Base-by-base conservation (phyloP, 2,797 vertebrate species). In the Notolabrus celidotus region DNA sequence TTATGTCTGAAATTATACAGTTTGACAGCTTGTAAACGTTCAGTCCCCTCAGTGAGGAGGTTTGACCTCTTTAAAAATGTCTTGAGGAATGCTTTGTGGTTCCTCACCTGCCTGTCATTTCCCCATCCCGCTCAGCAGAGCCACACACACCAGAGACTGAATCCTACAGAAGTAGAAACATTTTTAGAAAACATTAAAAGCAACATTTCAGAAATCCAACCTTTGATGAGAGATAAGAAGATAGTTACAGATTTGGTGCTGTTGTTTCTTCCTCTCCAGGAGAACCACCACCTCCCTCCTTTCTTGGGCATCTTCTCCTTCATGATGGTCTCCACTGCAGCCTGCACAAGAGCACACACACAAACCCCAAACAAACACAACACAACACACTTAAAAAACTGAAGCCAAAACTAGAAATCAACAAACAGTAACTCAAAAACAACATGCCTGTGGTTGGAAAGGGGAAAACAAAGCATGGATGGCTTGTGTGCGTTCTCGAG, bases 261-360 rank as follows among this genome's bases (percentile, higher is more conserved):
- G 90, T 77, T 96, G 86, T 94, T 96, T 80, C 95, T 94, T 66
- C 97, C 96, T 54, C 97, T 85, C 98, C 98, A 99, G 0, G 96
- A 97, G 90, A 99, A 99, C 98, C 98, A 99, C 98, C 98, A 99
- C 79, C 98, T 92, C 84, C 97, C 96, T 79, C 96, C 96, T 92
- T 98, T 99, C 91, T 95, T 97, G 41, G 97, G 97, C 98, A 99
- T 99, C 93, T 98, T 99, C 93, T 99, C 97, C 87, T 97, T 97
- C 95, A 97, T 94, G 80, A 99, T 95, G 85, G 94, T 96, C 86
- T 99, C 98, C 92, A 99, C 93, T 5, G 97, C 93, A 66, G 94
- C 92, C 98, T 99, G 93, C 88, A 90, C 94, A 86, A 87, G 67
- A 80, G 27, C 91, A 93, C 86, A 79, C 34, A 36, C 34, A 36